Base-by-base conservation (phyloP, 2,888 invertebrate genomes). In the Napeogenes inachia region DNA sequence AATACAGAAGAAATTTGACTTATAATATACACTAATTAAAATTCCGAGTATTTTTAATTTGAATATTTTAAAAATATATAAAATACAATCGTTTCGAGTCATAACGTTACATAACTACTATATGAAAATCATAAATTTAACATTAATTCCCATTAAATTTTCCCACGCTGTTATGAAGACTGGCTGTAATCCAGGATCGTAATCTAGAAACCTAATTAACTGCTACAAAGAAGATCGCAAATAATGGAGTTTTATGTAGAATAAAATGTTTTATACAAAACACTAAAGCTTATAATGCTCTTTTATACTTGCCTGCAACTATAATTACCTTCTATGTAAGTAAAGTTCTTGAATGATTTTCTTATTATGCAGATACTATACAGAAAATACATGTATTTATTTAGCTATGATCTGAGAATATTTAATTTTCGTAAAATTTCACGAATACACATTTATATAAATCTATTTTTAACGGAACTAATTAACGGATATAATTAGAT, bases 151-250 rank as follows among this genome's bases (percentile, higher is more conserved):
- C 30, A n/a, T 30, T 30, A 35, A 50, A 30, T 30, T 50, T 2
- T 6, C 30, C 30, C 30, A 50, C 50, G 50, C 4, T 5, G 10
- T 50, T 30, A 30, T 30, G 71, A 75, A 74, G 71, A 73, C 73
- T 73, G 71, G 72, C 73, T 67, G 62, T 75, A 73, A 76, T 72
- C 74, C 73, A 30, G 73, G 76, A 75, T 76, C 73, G 75, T 73
- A 72, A 73, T 71, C 72, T 68, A 70, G 69, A 65, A 68, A 73
- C 71, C 75, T 76, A 75, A 77, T 75, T 76, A 75, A 72, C 70
- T 66, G 61, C 62, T 63, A 68, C 64, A 69, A 69, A 72, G 65
- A 68, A 60, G 30, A 30, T 50, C 66, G 63, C 45, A 38, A 54
- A 57, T 46, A 54, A 61, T 60, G 35, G n/a, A 58, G 45, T 61